Evolutionary conservation across 2,888 invertebrate species (phyloP), one percentile per base, ranked within the genome.

Genomic region (Troglohyphantes excavatus): DNA sequence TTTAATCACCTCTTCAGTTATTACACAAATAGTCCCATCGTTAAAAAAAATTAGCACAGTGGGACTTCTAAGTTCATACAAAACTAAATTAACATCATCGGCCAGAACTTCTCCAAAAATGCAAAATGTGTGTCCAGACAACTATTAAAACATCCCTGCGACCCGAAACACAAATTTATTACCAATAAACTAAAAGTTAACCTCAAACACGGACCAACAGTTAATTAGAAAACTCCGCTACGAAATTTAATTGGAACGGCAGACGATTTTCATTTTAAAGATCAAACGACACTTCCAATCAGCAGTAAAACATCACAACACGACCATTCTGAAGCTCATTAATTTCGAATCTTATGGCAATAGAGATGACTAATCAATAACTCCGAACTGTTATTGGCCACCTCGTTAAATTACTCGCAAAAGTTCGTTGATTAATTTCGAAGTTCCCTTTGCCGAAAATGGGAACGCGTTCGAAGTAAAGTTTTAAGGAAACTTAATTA

Each of bases 231-330:
- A 53, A 53, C 53, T 13, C 53, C 3, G 53, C 13, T n/a, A 53
- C n/a, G 5, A 53, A 53, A 53, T 53, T 53, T 53, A 53, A 53
- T 53, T 53, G 53, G 53, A 53, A 53, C 53, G 9, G 53, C 53
- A 53, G 53, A 53, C 53, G 53, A 53, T 53, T 53, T 53, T 53
- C 53, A 53, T 53, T 53, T n/a, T 53, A 1, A 5, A 53, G 17
- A 53, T 53, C 53, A 53, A 53, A 53, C 53, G 53, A 53, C n/a
- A n/a, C 53, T 53, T 53, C 17, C 53, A 53, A 53, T 53, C 53
- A 53, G 53, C 53, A 53, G 53, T 53, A 53, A 53, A 53, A 53
- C 53, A n/a, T 53, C 53, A 53, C 53, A 53, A 53, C 53, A 53
- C n/a, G 5, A n/a, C 5, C 53, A 53, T 53, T 53, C 53, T 53